phyloP scores from a whole-genome alignment of 1,140 invertebrate species.

The Eumeta japonica region DNA sequence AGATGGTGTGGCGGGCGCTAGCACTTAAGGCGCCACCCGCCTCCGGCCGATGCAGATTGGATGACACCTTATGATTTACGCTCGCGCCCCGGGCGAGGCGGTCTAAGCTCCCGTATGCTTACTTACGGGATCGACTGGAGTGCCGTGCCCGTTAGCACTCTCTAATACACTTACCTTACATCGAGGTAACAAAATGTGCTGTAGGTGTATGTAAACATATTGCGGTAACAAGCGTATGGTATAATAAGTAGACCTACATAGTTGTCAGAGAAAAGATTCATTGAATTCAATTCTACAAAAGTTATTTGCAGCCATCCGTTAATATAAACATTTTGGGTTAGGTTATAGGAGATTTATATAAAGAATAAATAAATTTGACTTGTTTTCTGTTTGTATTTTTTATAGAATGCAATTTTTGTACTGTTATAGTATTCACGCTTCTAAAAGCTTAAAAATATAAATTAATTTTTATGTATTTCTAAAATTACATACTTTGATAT shows the following conservation, averaged over 20 bases:
- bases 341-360: neutral
- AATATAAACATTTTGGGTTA: constrained; percentile 1
- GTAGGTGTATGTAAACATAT: neutral
- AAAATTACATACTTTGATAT: no score
- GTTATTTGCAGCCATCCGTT: no score
- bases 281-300: no score
- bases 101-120: no score
- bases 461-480: no score
- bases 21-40: constrained; percentile 18
- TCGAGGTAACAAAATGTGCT: neutral
- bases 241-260: neutral
- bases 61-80: constrained; percentile 14
- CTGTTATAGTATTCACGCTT: no score
- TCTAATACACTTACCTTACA: neutral
- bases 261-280: no score
- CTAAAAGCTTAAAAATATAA: no score
- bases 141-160: neutral
- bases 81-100: no score
- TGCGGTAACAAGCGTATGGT: neutral
- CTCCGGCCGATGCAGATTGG: constrained; percentile 12
- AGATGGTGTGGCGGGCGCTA: no score
- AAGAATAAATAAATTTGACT: neutral
- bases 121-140: neutral
- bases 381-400: no score
- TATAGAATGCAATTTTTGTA: no score